These are phyloP conservation scores for Mormyrus lacerda DNA, from an alignment of 2,113 vertebrate species.

Conservation along the genomic window DNA sequence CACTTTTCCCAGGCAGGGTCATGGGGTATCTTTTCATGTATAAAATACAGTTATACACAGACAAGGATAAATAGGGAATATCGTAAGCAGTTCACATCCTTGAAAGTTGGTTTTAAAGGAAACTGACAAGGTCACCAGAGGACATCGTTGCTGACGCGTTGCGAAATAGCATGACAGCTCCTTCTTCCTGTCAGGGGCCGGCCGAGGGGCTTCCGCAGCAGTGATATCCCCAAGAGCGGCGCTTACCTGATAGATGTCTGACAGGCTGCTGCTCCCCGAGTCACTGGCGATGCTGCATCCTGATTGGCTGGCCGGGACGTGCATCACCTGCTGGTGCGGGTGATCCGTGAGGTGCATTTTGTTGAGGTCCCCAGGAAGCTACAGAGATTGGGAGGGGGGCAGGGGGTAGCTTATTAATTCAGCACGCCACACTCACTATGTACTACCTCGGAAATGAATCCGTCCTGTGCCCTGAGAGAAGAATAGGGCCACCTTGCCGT, in stretches of 20 bases:
- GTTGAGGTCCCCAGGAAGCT: slow-evolving; percentile 94
- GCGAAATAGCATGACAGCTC: not conserved
- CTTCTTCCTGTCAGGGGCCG: not conserved
- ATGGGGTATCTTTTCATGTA: not conserved
- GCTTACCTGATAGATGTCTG: slow-evolving; percentile 94
- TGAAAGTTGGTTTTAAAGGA: not conserved
- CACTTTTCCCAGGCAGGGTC: not conserved
- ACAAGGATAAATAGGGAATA: not conserved
- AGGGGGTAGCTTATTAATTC: slow-evolving; percentile 5
- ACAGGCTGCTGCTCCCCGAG: slow-evolving; percentile 94
- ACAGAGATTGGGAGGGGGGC: slow-evolving; percentile 39
- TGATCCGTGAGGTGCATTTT: slow-evolving; percentile 94
- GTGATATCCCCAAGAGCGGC: not conserved
- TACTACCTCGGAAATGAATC: not conserved
- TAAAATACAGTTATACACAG: not conserved
- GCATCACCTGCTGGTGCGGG: slow-evolving; percentile 79
- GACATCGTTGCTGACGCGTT: not conserved
- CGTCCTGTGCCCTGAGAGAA: not conserved
- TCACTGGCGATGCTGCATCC: slow-evolving; percentile 95
- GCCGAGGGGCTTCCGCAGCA: not conserved
- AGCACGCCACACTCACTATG: not conserved
- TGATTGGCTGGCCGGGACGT: slow-evolving; percentile 87
- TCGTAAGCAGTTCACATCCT: not conserved
- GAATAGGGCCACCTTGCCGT: not conserved
- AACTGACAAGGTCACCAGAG: not conserved